Percentiles rank a stretch among this genome's conserved stretches.
Evolutionary conservation across 2,113 vertebrate genomes (phyloP).

Genomic region (Colossoma macropomum): DNA sequence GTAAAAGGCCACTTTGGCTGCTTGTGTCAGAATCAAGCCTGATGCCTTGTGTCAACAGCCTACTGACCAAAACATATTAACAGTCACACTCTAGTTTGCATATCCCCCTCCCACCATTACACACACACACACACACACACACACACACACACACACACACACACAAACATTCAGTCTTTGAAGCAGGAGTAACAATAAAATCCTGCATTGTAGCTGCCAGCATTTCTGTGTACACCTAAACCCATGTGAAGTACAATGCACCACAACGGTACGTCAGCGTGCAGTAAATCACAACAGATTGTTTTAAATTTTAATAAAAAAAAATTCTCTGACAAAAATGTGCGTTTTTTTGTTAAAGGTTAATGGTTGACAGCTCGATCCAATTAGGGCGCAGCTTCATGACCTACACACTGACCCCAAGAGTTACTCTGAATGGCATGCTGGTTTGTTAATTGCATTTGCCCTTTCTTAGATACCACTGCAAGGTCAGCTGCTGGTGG

Average conservation of each 20-base stretch:
- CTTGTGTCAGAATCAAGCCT: conserved; percentile 16
- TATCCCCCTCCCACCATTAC: not conserved
- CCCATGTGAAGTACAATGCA: not conserved
- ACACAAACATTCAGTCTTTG: not conserved
- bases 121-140: not conserved
- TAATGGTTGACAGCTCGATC: not conserved
- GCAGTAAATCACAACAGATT: not conserved
- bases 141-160: not conserved
- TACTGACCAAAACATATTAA: conserved; percentile 23
- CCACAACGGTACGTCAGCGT: not conserved
- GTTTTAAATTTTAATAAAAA: not conserved
- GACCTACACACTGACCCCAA: not conserved
- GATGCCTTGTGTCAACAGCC: not conserved
- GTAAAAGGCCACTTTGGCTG: conserved; percentile 16
- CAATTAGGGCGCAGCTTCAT: not conserved
- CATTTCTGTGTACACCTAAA: too few species aligned
- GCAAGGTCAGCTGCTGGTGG: not conserved
- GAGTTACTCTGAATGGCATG: not conserved
- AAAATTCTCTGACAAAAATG: not conserved
- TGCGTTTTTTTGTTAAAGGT: not conserved
- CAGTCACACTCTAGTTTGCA: conserved; percentile 3
- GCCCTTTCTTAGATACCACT: not conserved
- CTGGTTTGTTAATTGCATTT: not conserved
- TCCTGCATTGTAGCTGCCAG: not conserved
- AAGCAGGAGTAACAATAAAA: not conserved